Conservation (phyloP, 1,140 invertebrate genomes). For the Sitobion miscanthi region DNA sequence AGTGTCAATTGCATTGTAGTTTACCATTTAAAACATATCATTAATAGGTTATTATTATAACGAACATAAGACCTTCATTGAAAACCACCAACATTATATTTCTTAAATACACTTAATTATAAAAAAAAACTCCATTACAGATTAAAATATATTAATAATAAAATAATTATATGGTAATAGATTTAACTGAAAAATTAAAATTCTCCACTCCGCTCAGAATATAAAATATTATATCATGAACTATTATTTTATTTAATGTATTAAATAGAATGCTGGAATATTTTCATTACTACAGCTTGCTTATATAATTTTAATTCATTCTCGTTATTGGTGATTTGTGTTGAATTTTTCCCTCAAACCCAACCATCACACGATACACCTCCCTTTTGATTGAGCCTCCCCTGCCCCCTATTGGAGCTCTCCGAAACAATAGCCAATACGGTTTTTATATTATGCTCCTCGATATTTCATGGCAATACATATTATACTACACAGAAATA, state of each 20-base stretch:
- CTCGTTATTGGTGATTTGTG: not conserved
- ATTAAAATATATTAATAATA: not conserved
- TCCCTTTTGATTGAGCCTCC: not conserved
- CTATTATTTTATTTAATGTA: not conserved
- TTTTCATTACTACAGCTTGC: not conserved
- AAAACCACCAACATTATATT: not conserved
- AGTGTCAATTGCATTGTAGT: not conserved
- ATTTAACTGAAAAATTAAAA: not conserved
- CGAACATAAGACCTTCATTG: not conserved
- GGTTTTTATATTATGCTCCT: conserved; percentile 1
- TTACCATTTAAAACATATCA: not conserved
- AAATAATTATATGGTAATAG: not conserved
- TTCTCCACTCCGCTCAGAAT: no score
- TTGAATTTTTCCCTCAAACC: not conserved
- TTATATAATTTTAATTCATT: not conserved
- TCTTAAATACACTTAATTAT: not conserved
- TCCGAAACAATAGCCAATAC: not conserved
- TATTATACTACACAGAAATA: not conserved
- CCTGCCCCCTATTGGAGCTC: not conserved
- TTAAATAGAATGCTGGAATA: not conserved
- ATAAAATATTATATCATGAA: not conserved
- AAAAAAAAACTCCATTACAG: not conserved
- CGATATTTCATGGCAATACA: conserved; percentile 21
- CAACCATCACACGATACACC: not conserved
- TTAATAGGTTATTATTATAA: no score